Conservation (phyloP, 2,888 invertebrate genomes). For the Tenthredo notha region DNA sequence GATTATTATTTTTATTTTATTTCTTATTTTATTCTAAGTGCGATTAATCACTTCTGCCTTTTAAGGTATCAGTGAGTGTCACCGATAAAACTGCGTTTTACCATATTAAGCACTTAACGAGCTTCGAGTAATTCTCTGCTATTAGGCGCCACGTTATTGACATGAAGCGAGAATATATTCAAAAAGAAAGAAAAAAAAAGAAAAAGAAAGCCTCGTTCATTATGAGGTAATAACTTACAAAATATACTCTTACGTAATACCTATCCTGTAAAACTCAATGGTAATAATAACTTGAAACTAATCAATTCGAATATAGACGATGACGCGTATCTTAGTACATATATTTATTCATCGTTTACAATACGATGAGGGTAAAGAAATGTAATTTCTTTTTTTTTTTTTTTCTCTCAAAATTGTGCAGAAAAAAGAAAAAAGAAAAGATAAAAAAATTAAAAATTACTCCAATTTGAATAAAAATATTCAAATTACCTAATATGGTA, state of each 20-base stretch:
- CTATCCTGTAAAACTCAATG: not conserved
- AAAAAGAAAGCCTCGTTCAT: not conserved
- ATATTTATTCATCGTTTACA: not conserved
- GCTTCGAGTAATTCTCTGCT: constrained; percentile 29
- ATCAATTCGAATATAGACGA: constrained; percentile 9
- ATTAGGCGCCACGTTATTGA: constrained; percentile 31
- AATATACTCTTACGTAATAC: not conserved
- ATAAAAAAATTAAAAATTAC: not conserved
- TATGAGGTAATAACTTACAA: not conserved
- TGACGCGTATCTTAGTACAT: not conserved
- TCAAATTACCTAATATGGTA: not conserved
- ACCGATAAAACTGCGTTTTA: not conserved
- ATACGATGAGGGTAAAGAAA: too few species aligned
- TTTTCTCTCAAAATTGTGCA: too few species aligned
- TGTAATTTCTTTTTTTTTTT: too few species aligned
- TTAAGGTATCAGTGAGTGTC: not conserved
- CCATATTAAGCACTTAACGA: constrained; percentile 15
- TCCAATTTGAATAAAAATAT: not conserved
- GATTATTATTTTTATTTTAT: not conserved
- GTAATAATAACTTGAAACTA: constrained; percentile 6
- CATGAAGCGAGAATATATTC: not conserved
- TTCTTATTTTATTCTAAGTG: not conserved
- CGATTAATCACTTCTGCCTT: not conserved
- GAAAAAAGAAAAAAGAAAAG: not conserved
- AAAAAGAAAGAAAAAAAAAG: not conserved